Base-by-base conservation (phyloP, 1,140 invertebrate genomes). In the Brachionus calyciflorus region DNA sequence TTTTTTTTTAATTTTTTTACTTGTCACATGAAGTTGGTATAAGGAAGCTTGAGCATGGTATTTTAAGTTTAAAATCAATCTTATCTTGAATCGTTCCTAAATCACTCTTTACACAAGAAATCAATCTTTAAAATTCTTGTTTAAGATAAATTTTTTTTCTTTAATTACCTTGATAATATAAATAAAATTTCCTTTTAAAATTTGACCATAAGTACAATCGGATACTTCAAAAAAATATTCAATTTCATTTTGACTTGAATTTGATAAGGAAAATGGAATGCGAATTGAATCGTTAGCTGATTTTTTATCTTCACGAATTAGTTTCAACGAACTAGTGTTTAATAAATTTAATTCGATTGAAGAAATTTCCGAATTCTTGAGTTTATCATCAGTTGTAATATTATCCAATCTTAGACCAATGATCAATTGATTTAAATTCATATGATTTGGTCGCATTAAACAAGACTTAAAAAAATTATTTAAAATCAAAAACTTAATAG, bases 41-140 rank as follows among this genome's bases (percentile, higher is more conserved):
- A 1, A 73, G 40, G 21, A 73, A 73, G 17, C n/a, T 40, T 4
- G 69, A 73, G 14, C 69, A 73, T 30, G 21, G 69, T 14, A 73
- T 49, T 10, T 51, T 73, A 0, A 73, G 46, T 26, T 73, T 73
- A 51, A 73, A 73, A 55, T 73, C 69, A 51, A 73, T 49, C 33
- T 73, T 73, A 41, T 73, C 69, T 26, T 49, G 28, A n/a, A 73
- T 49, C 26, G 69, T 51, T 7, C 37, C 60, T 3, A 46, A 73
- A 19, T 73, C 69, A 26, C 46, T 73, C 51, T 73, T 19, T 7
- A 10, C 6, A 53, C 21, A 21, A 49, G 40, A 49, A 73, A 48
- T 30, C 3, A 33, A 51, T 41, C 19, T 40, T 37, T 19, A 19
- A n/a, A 0, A 9, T 26, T 49, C 30, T 33, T 37, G 2, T 0